These are phyloP conservation scores for Thamnaconus septentrionalis DNA, from an alignment of 2,113 vertebrate species.

Conservation along the genomic window DNA sequence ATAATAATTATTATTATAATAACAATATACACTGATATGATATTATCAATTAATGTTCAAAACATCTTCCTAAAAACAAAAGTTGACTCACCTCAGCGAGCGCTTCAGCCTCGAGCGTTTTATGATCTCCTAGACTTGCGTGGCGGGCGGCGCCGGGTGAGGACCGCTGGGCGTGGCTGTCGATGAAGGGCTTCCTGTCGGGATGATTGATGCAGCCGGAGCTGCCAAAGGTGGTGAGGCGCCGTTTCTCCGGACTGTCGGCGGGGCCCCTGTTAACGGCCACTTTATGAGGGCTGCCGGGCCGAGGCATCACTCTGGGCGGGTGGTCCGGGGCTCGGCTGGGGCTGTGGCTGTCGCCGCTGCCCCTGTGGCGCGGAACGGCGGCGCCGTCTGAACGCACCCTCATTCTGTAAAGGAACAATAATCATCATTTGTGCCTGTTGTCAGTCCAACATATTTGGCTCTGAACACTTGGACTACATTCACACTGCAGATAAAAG, in stretches of 20 bases:
- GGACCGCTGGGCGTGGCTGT: slow-evolving; percentile 83
- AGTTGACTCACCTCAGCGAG: slow-evolving; percentile 84
- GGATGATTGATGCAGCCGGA: slow-evolving; percentile 91
- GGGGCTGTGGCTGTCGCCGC: slow-evolving; percentile 89
- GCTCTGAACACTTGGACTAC: too few relatives aligned
- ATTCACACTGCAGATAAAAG: not conserved
- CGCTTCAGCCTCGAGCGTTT: slow-evolving; percentile 93
- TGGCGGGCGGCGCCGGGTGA: slow-evolving; percentile 87
- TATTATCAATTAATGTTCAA: too few relatives aligned
- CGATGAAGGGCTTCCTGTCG: slow-evolving; percentile 85
- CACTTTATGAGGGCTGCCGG: slow-evolving; percentile 95
- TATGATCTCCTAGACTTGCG: slow-evolving; percentile 95
- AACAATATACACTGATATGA: too few relatives aligned
- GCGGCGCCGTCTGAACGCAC: slow-evolving; percentile 92
- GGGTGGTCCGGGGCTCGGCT: slow-evolving; percentile 87
- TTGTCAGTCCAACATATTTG: too few relatives aligned
- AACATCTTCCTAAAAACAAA: too few relatives aligned
- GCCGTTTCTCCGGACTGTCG: slow-evolving; percentile 94
- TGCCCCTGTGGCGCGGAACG: slow-evolving; percentile 87
- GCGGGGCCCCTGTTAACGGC: slow-evolving; percentile 81
- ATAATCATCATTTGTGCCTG: not conserved
- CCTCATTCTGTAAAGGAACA: slow-evolving; percentile 79
- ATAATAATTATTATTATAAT: too few relatives aligned
- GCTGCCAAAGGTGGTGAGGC: slow-evolving; percentile 91
- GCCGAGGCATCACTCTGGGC: slow-evolving; percentile 89